Evolutionary conservation across 2,888 invertebrate genomes (phyloP), one percentile per base, ranked within the genome.

Genomic region (Onchidella celtica): DNA sequence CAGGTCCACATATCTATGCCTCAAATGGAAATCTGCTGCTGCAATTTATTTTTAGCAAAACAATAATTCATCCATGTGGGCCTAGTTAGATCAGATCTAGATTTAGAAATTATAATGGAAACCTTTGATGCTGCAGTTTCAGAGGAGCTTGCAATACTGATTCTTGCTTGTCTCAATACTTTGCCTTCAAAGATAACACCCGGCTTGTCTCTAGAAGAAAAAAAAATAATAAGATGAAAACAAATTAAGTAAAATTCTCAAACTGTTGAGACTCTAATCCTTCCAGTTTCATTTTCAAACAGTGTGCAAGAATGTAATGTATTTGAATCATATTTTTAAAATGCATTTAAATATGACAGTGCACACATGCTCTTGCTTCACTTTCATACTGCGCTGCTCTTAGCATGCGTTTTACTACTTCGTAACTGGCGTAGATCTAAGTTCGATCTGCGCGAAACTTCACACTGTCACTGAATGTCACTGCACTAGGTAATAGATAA

Each of bases 101-200:
- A n/a, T n/a, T n/a, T n/a, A n/a, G n/a, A n/a, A n/a, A n/a, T n/a
- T n/a, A n/a, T n/a, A n/a, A n/a, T n/a, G n/a, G n/a, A n/a, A n/a
- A 73, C 73, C 65, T 75, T 75, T 1, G 75, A 40, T 32, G 75
- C 32, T 38, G 36, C 72, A 38, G 59, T 40, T 17, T 47, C 59
- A 27, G 61, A 57, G 1, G n/a, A 34, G 68, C 57, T 74, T 1
- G 74, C 29, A 72, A 76, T 47, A 17, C 76, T 65, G 57, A 75
- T 70, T 47, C 81, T 69, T 11, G 75, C 72, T 38, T 81, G 75
- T 40, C 70, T 63, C 34, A 78, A 36, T 1, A 78, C 63, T 76
- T 77, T 84, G 6, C 88, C 89, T 80, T 90, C 90, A 36, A 89
- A 47, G n/a, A 90, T 81, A 2, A 88, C 83, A 27, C 90, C 90